Percentiles rank a stretch among this genome's conserved stretches.
These are phyloP conservation scores for Octodon degus DNA, from an alignment of 2,113 vertebrate species.

Conservation along the genomic window DNA sequence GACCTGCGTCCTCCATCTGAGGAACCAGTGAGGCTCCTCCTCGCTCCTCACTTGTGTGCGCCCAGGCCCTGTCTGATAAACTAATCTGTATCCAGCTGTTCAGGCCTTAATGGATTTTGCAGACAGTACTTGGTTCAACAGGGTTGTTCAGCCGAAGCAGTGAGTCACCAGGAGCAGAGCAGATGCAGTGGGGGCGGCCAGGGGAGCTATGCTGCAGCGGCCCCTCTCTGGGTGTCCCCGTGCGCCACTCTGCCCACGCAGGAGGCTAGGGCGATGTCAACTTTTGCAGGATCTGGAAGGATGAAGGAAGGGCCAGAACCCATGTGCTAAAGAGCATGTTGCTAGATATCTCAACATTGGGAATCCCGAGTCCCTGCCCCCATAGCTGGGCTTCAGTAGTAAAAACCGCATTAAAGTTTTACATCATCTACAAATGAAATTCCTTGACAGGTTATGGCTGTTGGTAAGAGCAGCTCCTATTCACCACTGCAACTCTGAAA, in stretches of 20 bases:
- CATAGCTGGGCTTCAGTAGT: background rate
- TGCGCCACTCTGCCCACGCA: background rate
- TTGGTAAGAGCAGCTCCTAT: background rate
- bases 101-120: conserved; percentile 79
- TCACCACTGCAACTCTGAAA: background rate
- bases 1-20: background rate
- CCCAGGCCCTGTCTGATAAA: conserved; percentile 73
- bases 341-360: background rate
- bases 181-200: conserved; percentile 19
- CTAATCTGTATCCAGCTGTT: conserved; percentile 74
- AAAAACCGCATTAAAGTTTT: background rate
- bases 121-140: conserved; percentile 66
- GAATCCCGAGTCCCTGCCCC: background rate
- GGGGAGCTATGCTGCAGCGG: conserved; percentile 7
- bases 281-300: background rate
- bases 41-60: conserved; percentile 13
- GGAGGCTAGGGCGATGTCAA: background rate
- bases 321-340: background rate
- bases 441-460: background rate
- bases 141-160: conserved; percentile 65
- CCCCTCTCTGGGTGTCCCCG: background rate
- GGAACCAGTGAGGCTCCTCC: background rate
- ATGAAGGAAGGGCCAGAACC: background rate
- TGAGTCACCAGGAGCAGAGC: conserved; percentile 64
- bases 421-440: background rate